Conservation (phyloP, 1,140 invertebrate species). For the Pristionchus pacificus region DNA sequence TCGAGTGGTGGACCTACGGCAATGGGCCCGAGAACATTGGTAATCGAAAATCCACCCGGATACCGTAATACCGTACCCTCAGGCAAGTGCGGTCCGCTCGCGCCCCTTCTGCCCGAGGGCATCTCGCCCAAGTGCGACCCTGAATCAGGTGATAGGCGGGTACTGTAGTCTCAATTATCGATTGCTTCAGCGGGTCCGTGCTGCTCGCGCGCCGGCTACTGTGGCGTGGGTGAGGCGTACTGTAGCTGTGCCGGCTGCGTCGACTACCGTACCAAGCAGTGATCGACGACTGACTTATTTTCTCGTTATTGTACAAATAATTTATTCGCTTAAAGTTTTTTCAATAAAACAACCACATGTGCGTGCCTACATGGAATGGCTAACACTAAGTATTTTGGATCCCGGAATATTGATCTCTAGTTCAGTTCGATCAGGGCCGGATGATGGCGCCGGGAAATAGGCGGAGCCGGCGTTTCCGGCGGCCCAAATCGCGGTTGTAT, state of each 20-base stretch:
- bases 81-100: conserved; percentile 43
- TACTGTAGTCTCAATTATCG: not conserved
- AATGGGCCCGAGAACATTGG: conserved; percentile 40
- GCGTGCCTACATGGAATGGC: too few species aligned
- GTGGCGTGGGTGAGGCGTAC: conserved; percentile 36
- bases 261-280: too few species aligned
- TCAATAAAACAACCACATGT: too few species aligned
- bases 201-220: conserved; percentile 34
- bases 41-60: not conserved
- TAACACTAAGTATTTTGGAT: too few species aligned
- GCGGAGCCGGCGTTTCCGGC: too few species aligned
- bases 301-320: too few species aligned
- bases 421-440: too few species aligned
- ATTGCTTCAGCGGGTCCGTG: conserved; percentile 33
- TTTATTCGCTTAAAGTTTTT: too few species aligned
- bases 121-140: conserved; percentile 43
- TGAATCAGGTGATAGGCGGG: conserved; percentile 16
- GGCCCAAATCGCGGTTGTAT: too few species aligned
- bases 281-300: too few species aligned
- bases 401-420: too few species aligned
- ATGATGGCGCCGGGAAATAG: too few species aligned
- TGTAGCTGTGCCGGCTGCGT: conserved; percentile 44
- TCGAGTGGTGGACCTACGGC: conserved; percentile 44
- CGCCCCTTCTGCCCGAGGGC: conserved; percentile 37
- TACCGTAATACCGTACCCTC: conserved; percentile 1